These are phyloP conservation scores for Monopterus albus DNA, from an alignment of 2,113 vertebrate species.

Conservation along the genomic window DNA sequence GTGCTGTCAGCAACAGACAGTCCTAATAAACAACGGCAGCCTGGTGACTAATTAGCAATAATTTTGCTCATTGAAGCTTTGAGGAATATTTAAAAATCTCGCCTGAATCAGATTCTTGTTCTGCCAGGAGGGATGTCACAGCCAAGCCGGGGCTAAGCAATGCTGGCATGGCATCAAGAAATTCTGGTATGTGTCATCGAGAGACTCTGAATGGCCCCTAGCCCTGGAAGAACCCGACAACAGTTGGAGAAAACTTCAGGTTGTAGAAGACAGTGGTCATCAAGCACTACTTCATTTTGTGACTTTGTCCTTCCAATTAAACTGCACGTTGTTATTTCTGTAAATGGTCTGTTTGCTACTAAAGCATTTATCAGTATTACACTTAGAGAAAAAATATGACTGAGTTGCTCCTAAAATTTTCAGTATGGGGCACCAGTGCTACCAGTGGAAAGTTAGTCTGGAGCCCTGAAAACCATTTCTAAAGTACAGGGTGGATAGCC, in stretches of 20 bases:
- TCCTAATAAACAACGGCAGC: conserved; percentile 74
- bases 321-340: too few species aligned
- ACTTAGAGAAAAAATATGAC: too few species aligned
- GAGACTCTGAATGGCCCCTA: conserved; percentile 38
- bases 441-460: too few species aligned
- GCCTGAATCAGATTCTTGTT: conserved; percentile 56
- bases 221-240: conserved; percentile 15
- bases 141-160: conserved; percentile 60
- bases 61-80: conserved; percentile 70
- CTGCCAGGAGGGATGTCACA: conserved; percentile 77
- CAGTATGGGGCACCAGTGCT: too few species aligned
- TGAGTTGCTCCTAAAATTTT: too few species aligned
- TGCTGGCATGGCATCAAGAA: conserved; percentile 68
- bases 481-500: too few species aligned
- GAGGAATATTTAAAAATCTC: conserved; percentile 61
- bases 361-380: too few species aligned
- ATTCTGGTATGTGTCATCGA: conserved; percentile 57
- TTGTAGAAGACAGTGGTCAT: too few species aligned
- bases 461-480: too few species aligned
- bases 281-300: too few species aligned
- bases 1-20: conserved; percentile 66
- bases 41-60: conserved; percentile 76
- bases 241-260: conserved; percentile 50
- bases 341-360: too few species aligned
- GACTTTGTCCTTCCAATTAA: too few species aligned